Evolutionary conservation across 2,113 vertebrate species (phyloP).

Genomic region (Chloropsis hardwickii): DNA sequence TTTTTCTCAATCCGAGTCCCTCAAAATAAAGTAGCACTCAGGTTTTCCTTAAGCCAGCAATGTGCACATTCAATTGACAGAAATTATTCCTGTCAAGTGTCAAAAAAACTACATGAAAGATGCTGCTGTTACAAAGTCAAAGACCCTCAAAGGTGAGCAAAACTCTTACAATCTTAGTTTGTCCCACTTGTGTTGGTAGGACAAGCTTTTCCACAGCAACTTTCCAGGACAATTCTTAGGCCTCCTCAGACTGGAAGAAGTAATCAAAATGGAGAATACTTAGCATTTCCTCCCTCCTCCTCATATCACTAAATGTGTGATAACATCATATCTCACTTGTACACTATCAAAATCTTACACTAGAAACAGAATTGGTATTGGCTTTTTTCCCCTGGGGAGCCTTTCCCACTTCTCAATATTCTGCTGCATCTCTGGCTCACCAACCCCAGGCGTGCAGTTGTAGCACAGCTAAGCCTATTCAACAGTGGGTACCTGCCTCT

Average conservation of each 20-base stretch:
- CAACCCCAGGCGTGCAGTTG: background rate
- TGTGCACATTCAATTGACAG: background rate
- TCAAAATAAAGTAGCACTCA: background rate
- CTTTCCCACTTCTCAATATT: background rate
- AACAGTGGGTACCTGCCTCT: background rate
- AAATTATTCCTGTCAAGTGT: background rate
- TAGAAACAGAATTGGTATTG: background rate
- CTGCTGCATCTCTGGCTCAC: background rate
- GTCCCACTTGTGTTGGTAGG: background rate
- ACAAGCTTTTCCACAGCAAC: background rate
- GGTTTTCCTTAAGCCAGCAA: background rate
- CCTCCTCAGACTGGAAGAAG: background rate
- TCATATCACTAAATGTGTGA: accelerated
- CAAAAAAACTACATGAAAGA: background rate
- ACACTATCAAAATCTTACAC: background rate
- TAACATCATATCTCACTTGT: background rate
- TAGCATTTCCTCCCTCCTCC: background rate
- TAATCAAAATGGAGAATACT: background rate
- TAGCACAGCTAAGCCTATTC: background rate
- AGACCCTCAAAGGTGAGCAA: background rate
- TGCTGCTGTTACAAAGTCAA: background rate
- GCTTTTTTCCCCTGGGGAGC: background rate
- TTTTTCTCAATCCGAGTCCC: background rate
- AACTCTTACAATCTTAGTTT: background rate
- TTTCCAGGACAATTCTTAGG: background rate